Conservation (phyloP, 2,113 vertebrate species). For the Herpetotheres cachinnans region DNA sequence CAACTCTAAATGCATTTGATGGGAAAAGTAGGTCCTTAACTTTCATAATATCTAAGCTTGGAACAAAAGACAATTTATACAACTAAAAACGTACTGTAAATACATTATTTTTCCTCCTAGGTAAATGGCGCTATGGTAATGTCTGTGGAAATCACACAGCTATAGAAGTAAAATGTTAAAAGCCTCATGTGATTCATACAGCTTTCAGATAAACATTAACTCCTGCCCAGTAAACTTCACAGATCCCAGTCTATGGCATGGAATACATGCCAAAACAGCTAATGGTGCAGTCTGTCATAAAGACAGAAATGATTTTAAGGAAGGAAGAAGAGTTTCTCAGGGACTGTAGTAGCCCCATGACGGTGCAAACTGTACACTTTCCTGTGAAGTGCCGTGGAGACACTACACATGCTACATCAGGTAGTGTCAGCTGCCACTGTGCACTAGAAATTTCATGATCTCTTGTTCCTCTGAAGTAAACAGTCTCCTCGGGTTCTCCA, state of each 20-base stretch:
- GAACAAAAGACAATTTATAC: not conserved
- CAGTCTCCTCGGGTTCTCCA: not conserved
- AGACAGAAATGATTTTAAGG: not conserved
- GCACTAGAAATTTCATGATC: not conserved
- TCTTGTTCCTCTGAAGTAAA: not conserved
- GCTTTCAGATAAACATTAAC: not conserved
- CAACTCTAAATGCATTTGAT: not conserved
- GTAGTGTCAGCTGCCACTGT: not conserved
- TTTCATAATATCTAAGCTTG: not conserved
- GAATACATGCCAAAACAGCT: not conserved
- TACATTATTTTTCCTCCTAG: not conserved
- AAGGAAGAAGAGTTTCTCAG: not conserved
- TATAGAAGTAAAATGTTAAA: not conserved
- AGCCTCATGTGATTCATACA: not conserved
- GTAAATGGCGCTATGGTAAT: not conserved
- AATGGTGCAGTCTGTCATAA: not conserved
- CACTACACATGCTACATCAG: not conserved
- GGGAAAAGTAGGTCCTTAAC: not conserved
- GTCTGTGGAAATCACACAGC: not conserved
- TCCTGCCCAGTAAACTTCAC: not conserved
- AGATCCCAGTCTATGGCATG: not conserved
- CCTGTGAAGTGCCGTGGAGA: accelerated
- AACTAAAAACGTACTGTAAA: not conserved
- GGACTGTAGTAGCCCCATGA: not conserved
- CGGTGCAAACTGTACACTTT: not conserved